Conservation (phyloP, 2,888 invertebrate genomes). For the Aphodius sticticus region DNA sequence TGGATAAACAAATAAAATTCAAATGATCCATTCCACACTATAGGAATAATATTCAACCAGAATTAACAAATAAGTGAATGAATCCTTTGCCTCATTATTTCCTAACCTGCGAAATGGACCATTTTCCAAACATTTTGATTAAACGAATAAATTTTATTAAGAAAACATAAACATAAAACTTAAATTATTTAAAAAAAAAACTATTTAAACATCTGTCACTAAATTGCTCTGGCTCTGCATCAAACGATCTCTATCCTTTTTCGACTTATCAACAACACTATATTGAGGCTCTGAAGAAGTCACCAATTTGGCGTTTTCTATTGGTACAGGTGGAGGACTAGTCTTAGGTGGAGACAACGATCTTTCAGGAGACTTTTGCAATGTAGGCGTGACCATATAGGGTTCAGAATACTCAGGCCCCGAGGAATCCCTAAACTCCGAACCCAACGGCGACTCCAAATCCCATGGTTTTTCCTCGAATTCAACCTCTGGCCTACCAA, state of each 20-base stretch:
- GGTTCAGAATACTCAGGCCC: slow-evolving; percentile 33
- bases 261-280: slow-evolving; percentile 45
- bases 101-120: slow-evolving; percentile 57
- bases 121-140: slow-evolving; percentile 44
- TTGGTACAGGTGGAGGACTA: slow-evolving; percentile 13
- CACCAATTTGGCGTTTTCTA: neutral
- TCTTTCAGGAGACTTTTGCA: neutral
- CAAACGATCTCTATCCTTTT: slow-evolving; percentile 40
- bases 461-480: slow-evolving; percentile 86
- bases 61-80: slow-evolving; percentile 27
- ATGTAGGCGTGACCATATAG: slow-evolving; percentile 9
- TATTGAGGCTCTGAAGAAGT: slow-evolving; percentile 30
- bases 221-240: slow-evolving; percentile 54
- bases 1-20: slow-evolving; percentile 39
- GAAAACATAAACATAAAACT: slow-evolving; percentile 30
- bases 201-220: slow-evolving; percentile 52
- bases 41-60: slow-evolving; percentile 43
- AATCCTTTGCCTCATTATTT: slow-evolving; percentile 43
- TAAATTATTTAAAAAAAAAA: slow-evolving; percentile 20
- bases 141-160: slow-evolving; percentile 27
- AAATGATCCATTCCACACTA: slow-evolving; percentile 53
- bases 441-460: slow-evolving; percentile 61
- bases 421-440: slow-evolving; percentile 35
- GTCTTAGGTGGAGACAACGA: slow-evolving; percentile 17
- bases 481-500: slow-evolving; percentile 74